Evolutionary conservation across 2,113 vertebrate species (phyloP), one percentile per base, ranked within the genome.

Genomic region (Ophthalmolycus amberensis): DNA sequence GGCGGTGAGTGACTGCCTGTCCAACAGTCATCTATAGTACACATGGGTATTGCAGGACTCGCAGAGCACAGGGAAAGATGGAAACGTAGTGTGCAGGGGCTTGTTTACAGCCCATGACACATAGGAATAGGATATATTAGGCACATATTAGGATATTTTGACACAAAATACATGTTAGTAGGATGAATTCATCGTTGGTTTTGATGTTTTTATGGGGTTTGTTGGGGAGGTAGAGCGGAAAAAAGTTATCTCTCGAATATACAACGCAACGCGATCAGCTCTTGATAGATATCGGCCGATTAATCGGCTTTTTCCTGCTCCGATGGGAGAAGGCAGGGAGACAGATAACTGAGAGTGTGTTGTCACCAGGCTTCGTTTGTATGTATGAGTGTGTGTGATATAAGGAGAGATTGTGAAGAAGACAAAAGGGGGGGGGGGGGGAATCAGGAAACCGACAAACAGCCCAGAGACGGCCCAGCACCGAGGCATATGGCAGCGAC

Each of bases 401-500:
- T 38, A 77, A 25, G 10, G 10, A 66, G 7, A 71, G 29, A 40
- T 63, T 54, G 78, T 54, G 78, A 64, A 22, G 27, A 18, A 27
- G 46, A 72, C 50, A 77, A 48, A 77, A 10, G n/a, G 52, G 37
- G 25, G 16, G 48, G 25, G 25, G 50, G 62, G 37, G 66, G 38
- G 77, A 58, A 62, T 65, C 16, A 48, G 40, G 67, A 25, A 46
- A 29, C 58, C 2, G 5, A 83, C 50, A 66, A 75, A 70, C 72
- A 78, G 70, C 75, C 79, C 37, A 63, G 74, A 82, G 74, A 77
- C 5, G 5, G 48, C 32, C 69, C 27, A 59, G 63, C 58, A 59
- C 83, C 34, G 68, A 75, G 66, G 44, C 85, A 81, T 82, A 84
- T 88, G 83, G 86, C 65, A 65, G 76, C 60, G 83, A 79, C 54